phyloP scores from a whole-genome alignment of 64 coral and sea anemone genomes.

The Trachythela sp. region DNA sequence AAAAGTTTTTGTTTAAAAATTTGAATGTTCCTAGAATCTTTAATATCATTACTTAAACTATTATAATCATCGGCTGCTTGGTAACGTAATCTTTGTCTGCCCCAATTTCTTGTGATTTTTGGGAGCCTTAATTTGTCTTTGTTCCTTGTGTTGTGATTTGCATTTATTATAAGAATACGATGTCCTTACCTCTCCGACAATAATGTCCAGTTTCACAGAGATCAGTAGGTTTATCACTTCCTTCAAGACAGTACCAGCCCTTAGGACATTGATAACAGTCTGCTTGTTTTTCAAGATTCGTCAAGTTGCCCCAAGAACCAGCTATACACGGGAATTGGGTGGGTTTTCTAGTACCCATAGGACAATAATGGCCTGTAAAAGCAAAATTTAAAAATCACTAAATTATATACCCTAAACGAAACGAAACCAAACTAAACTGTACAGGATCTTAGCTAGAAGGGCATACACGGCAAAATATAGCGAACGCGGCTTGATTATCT shows the following conservation, averaged over 20 bases:
- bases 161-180: neutral
- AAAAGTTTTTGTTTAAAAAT: too few relatives aligned
- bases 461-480: too few relatives aligned
- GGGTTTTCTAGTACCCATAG: conserved; percentile 72
- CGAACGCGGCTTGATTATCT: too few relatives aligned
- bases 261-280: conserved; percentile 93
- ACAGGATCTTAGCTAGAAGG: too few relatives aligned
- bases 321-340: conserved; percentile 79
- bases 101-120: too few relatives aligned
- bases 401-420: neutral
- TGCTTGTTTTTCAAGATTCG: conserved; percentile 69
- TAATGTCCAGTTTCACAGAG: conserved; percentile 82
- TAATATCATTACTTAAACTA: too few relatives aligned
- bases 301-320: conserved; percentile 91
- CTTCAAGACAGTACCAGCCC: conserved; percentile 82
- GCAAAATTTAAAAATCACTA: neutral
- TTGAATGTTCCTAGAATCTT: too few relatives aligned
- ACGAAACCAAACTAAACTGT: too few relatives aligned
- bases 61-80: too few relatives aligned
- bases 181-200: conserved; percentile 66
- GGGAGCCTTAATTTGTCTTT: too few relatives aligned
- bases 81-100: too few relatives aligned
- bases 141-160: too few relatives aligned
- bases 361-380: conserved; percentile 78
- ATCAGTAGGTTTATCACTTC: conserved; percentile 46